A percentile compares a stretch with the other conserved stretches of the same genome.
Evolutionary conservation across 2,113 vertebrate genomes (phyloP).

Genomic region (Panthera tigris): DNA sequence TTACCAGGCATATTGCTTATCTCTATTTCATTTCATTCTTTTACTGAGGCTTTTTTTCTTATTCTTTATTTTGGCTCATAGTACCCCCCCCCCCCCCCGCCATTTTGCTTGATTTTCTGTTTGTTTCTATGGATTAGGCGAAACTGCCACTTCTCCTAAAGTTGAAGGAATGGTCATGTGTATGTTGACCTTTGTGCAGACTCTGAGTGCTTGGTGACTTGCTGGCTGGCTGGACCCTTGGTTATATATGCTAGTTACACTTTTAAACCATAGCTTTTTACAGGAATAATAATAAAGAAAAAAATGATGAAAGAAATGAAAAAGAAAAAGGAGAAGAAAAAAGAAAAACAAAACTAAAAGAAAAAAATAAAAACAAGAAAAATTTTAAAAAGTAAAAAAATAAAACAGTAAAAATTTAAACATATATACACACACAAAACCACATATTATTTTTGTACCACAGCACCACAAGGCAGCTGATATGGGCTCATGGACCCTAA

Average conservation of each 20-base stretch:
- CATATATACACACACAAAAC: not conserved
- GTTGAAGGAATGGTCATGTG: not conserved
- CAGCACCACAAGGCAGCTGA: not conserved
- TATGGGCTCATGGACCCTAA: not conserved
- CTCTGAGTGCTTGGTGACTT: not conserved
- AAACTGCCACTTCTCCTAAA: not conserved
- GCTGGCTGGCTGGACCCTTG: not conserved
- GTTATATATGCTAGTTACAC: not conserved
- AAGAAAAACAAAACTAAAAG: not conserved
- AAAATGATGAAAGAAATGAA: not conserved
- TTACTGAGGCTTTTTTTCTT: not conserved
- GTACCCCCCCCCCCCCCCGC: not conserved
- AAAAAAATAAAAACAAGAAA: not conserved
- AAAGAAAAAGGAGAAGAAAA: not conserved
- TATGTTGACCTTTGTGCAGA: not conserved
- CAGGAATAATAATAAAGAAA: not conserved
- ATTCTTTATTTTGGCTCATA: not conserved
- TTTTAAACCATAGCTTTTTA: not conserved
- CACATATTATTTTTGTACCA: not conserved
- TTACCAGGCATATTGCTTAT: not conserved
- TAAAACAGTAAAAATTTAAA: not conserved
- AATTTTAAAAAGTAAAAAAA: not conserved
- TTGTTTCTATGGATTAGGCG: not conserved
- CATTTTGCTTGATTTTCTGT: not conserved
- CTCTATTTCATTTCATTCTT: not conserved